Percentiles rank a stretch among this genome's conserved stretches.
Evolutionary conservation across 2,113 vertebrate species (phyloP).

Genomic region (Synodontis membranacea): DNA sequence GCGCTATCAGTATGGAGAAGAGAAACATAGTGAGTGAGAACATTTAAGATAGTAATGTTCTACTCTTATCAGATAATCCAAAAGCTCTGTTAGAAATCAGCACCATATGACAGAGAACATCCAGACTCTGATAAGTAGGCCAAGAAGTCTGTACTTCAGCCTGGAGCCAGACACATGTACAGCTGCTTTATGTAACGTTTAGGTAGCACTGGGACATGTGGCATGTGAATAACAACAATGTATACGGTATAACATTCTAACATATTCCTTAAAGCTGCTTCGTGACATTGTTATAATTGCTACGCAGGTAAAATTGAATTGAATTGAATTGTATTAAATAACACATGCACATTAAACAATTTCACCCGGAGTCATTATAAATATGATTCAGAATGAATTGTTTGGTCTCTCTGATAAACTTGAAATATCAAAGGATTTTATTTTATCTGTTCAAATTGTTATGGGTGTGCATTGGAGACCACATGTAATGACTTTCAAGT

Average conservation of each 20-base stretch:
- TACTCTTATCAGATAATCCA: slow-evolving; percentile 50
- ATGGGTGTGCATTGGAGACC: background rate
- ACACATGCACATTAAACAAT: background rate
- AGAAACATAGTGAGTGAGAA: slow-evolving; percentile 29
- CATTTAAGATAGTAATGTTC: background rate
- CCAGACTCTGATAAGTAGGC: slow-evolving; percentile 46
- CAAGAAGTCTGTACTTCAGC: slow-evolving; percentile 30
- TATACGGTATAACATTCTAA: background rate
- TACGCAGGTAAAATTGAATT: background rate
- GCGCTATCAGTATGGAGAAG: background rate
- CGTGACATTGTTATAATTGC: background rate
- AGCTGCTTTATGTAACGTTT: slow-evolving; percentile 24
- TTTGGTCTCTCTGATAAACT: background rate
- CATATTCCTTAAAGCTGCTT: background rate
- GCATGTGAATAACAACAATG: slow-evolving; percentile 8
- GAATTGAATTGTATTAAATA: background rate
- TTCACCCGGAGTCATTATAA: background rate
- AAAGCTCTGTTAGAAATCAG: slow-evolving; percentile 33
- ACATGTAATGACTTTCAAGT: background rate
- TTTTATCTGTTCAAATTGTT: background rate
- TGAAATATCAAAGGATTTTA: background rate
- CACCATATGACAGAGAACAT: slow-evolving; percentile 25
- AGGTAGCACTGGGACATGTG: slow-evolving; percentile 9
- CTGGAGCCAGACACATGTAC: slow-evolving; percentile 37
- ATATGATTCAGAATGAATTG: background rate